Base-by-base conservation (phyloP, 2,888 invertebrate species). In the Carterocephalus palaemon region DNA sequence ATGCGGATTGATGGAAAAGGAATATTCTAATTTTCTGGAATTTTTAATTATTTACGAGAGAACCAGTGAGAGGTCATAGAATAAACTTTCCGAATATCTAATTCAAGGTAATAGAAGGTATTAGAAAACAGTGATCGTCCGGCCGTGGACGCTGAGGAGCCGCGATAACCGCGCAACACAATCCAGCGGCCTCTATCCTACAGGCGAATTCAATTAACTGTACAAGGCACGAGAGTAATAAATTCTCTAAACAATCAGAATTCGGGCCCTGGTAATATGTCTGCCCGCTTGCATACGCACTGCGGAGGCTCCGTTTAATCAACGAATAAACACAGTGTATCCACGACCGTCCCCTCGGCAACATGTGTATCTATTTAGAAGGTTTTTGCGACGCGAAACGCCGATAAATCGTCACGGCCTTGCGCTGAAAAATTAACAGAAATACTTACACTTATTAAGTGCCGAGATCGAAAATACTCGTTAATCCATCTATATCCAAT, bases 181-280 rank as follows among this genome's bases (percentile, higher is more conserved):
- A 81, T 79, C 72, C 80, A 73, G 70, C 71, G 69, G 66, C 70
- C 66, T 79, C 79, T 81, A 80, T 82, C 79, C 84, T 80, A 78
- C 81, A 79, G 79, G 78, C 84, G 79, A 78, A 85, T 85, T 84
- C 85, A 85, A 85, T 85, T 85, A 85, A 85, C 83, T 76, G 82
- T 83, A 85, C 85, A 85, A 79, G 83, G 81, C 83, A 71, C 80
- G 72, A 67, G 84, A 75, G 85, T 81, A 83, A 86, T 86, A 86
- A 86, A 86, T 86, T 84, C 82, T 85, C 85, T 84, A 85, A 85
- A 85, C 85, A 85, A 85, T 85, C 85, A 85, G 83, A 84, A 85
- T 84, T 84, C 83, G 85, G 84, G 82, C 70, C 79, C 73, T 76
- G 81, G 81, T 84, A 83, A 84, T 84, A 84, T 82, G 84, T 84